These are phyloP conservation scores for Pristionchus japonicus DNA, from an alignment of 2,888 invertebrate species.

Conservation along the genomic window DNA sequence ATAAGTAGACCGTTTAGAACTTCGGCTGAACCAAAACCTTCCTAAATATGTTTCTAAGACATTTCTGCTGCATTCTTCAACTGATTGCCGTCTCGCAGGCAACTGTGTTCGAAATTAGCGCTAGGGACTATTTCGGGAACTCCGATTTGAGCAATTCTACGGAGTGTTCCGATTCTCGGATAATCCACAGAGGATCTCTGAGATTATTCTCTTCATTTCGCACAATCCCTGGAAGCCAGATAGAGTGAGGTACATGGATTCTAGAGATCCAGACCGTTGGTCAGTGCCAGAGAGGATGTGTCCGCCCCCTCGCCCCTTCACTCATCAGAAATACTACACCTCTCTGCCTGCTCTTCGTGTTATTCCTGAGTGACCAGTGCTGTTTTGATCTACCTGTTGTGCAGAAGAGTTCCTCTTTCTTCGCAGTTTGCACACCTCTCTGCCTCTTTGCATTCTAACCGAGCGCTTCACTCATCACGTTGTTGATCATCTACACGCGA, in stretches of 20 bases:
- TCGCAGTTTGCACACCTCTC: not conserved
- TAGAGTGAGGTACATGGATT: no score
- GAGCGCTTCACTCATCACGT: not conserved
- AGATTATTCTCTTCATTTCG: no score
- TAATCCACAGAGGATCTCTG: no score
- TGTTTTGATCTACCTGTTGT: slow-evolving; percentile 20
- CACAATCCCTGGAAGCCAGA: no score
- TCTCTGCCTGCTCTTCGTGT: not conserved
- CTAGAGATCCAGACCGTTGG: no score
- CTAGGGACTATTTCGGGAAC: not conserved
- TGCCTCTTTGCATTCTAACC: not conserved
- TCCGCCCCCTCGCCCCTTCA: not conserved
- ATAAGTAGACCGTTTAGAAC: not conserved
- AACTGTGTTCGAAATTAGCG: not conserved
- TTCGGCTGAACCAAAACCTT: no score
- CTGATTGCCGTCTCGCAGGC: no score
- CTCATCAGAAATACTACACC: slow-evolving; percentile 21
- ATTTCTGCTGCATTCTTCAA: no score
- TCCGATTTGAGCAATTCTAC: not conserved
- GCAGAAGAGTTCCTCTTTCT: not conserved
- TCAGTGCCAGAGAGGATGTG: not conserved
- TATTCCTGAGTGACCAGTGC: not conserved
- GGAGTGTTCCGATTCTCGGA: not conserved
- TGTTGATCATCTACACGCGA: not conserved
- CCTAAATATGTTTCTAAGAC: no score